Conservation (phyloP, 1,140 invertebrate genomes). For the Zelostemma sp. region DNA sequence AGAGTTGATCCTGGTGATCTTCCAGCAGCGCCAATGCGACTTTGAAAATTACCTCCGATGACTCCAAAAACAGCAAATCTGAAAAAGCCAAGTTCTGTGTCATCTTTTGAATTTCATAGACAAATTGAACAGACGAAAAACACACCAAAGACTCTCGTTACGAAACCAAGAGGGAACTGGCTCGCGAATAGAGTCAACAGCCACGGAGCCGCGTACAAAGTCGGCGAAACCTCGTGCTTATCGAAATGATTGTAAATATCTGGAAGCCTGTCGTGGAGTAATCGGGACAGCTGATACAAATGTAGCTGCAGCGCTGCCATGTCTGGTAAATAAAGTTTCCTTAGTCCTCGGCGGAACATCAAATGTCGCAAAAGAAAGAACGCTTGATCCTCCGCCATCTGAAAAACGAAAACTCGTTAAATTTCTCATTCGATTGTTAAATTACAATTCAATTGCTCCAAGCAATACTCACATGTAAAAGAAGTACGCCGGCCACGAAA, state of each 20-base stretch:
- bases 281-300: conserved; percentile 93
- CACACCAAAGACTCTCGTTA: conserved; percentile 91
- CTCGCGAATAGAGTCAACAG: conserved; percentile 96
- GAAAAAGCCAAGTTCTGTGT: conserved; percentile 49
- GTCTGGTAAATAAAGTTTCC: conserved; percentile 92
- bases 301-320: conserved; percentile 93
- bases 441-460: background rate
- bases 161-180: conserved; percentile 96
- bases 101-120: background rate
- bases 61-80: conserved; percentile 93
- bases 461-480: conserved; percentile 86
- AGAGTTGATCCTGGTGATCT: conserved; percentile 86
- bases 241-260: conserved; percentile 92
- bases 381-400: conserved; percentile 92
- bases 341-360: conserved; percentile 89
- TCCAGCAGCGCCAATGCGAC: conserved; percentile 88
- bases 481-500: conserved; percentile 92
- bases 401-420: conserved; percentile 25
- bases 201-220: conserved; percentile 96
- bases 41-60: conserved; percentile 90
- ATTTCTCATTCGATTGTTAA: conserved; percentile 10
- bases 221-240: conserved; percentile 89
- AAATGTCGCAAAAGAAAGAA: conserved; percentile 90
- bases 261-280: conserved; percentile 89
- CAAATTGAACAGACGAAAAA: conserved; percentile 16